A percentile compares a stretch with the other conserved stretches of the same genome.
phyloP scores from a whole-genome alignment of 2,888 invertebrate species.

The Gastracanthus pulcherrimus region DNA sequence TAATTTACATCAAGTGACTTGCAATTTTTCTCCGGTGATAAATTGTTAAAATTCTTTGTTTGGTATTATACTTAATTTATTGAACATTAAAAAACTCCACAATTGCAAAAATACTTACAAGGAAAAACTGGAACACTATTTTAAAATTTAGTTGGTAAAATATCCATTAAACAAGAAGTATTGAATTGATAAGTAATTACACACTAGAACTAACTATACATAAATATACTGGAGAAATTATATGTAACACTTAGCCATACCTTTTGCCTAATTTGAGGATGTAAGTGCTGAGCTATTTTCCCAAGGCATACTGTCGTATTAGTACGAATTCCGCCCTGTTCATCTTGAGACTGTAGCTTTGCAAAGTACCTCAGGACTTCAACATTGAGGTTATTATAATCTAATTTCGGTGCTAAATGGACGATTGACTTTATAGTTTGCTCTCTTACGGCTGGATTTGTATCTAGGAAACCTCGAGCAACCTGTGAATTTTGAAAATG shows the following conservation, averaged over 20 bases:
- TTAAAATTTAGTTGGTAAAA: too few relatives aligned
- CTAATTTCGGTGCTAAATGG: slow-evolving; percentile 96
- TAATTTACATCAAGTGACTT: too few relatives aligned
- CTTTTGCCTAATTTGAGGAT: slow-evolving; percentile 96
- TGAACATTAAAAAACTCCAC: too few relatives aligned
- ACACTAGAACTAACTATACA: too few relatives aligned
- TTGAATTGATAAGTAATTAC: too few relatives aligned
- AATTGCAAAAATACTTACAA: too few relatives aligned
- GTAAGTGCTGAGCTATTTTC: slow-evolving; percentile 96
- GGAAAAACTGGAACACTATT: too few relatives aligned
- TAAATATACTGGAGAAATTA: too few relatives aligned
- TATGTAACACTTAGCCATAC: slow-evolving; percentile 63
- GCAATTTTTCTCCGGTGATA: too few relatives aligned
- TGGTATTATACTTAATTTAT: too few relatives aligned
- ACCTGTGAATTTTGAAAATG: slow-evolving; percentile 77
- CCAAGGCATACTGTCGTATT: slow-evolving; percentile 99
- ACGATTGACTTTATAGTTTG: slow-evolving; percentile 99
- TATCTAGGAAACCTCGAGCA: slow-evolving; percentile 96
- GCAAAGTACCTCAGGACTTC: slow-evolving; percentile 98
- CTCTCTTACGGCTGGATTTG: slow-evolving; percentile 97
- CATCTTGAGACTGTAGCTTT: slow-evolving; percentile 95
- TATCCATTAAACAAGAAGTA: too few relatives aligned
- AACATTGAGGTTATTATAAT: slow-evolving; percentile 97
- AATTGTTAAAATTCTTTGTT: too few relatives aligned
- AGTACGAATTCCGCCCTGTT: slow-evolving; percentile 94